Conservation (phyloP, 2,888 invertebrate genomes). For the Thysanoteuthis rhombus region DNA sequence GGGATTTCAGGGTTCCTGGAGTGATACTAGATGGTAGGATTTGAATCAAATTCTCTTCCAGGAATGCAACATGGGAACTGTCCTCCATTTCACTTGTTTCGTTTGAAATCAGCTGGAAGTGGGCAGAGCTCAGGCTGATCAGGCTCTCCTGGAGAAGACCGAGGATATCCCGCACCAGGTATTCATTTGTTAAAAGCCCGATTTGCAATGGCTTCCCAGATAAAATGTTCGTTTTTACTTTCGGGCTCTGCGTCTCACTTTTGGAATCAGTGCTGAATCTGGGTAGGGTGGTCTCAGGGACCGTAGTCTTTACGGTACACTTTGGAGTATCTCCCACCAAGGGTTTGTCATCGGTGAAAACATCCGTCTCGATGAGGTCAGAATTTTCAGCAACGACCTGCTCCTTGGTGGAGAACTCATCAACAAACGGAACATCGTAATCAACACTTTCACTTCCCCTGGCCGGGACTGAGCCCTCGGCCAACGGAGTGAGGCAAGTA, state of each 20-base stretch:
- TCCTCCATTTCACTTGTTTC: slow-evolving; percentile 37
- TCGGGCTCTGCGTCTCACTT: neutral
- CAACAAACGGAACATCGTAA: slow-evolving; percentile 34
- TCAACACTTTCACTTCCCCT: slow-evolving; percentile 20
- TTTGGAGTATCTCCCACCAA: neutral
- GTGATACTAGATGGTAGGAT: slow-evolving; percentile 51
- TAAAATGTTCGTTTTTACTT: neutral
- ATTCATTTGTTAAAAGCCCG: slow-evolving; percentile 60
- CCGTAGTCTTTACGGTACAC: neutral
- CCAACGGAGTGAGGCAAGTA: neutral
- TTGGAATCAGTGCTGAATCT: neutral
- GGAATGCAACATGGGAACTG: slow-evolving; percentile 34
- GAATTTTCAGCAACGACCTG: neutral
- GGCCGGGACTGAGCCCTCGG: neutral
- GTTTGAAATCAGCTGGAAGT: slow-evolving; percentile 49
- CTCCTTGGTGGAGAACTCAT: neutral
- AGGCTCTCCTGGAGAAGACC: slow-evolving; percentile 58
- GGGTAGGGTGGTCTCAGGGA: neutral
- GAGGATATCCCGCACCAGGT: slow-evolving; percentile 59
- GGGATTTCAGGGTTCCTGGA: slow-evolving; percentile 52
- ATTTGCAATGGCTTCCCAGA: slow-evolving; percentile 37
- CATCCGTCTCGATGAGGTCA: neutral
- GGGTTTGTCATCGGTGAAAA: neutral
- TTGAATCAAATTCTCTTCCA: slow-evolving; percentile 49
- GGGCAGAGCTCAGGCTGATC: slow-evolving; percentile 53